Percentiles rank a stretch among this genome's conserved stretches.
phyloP scores from a whole-genome alignment of 2,113 vertebrate species.

The Cygnus buccinator region DNA sequence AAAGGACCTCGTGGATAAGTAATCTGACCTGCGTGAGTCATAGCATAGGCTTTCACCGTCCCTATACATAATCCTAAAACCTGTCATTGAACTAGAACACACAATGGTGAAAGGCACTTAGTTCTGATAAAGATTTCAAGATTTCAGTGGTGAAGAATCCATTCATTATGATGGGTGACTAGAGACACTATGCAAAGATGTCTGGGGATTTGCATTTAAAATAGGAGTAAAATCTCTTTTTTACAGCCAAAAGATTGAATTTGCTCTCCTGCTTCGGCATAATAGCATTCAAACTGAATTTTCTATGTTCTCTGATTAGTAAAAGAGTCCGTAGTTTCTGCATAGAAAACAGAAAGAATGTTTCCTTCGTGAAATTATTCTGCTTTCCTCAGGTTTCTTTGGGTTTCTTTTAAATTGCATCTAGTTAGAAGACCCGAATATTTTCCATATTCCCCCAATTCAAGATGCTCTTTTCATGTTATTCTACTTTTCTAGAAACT shows the following conservation, averaged over 20 bases:
- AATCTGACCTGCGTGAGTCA: constrained; percentile 19
- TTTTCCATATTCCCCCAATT: neutral
- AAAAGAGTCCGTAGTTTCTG: neutral
- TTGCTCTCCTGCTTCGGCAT: constrained; percentile 33
- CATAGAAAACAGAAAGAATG: constrained; percentile 16
- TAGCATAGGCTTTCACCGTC: neutral
- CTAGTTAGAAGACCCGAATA: neutral
- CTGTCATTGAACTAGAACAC: constrained; percentile 20
- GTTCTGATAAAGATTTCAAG: constrained; percentile 57
- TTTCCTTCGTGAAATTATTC: constrained; percentile 53
- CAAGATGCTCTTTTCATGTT: neutral
- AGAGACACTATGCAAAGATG: constrained; percentile 31
- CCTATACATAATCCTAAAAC: constrained; percentile 9
- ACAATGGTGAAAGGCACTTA: neutral
- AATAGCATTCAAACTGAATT: constrained; percentile 58
- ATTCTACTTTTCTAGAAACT: neutral
- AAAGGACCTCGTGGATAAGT: neutral
- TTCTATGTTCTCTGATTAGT: constrained; percentile 56
- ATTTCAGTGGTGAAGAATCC: constrained; percentile 46
- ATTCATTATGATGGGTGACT: constrained; percentile 34
- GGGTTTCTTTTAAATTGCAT: neutral
- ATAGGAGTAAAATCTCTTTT: constrained; percentile 47
- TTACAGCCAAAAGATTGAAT: constrained; percentile 47
- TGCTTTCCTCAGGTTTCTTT: neutral
- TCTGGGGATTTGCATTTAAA: constrained; percentile 60